Evolutionary conservation across 1,140 invertebrate species (phyloP).

Genomic region (Drosophila repletoides): DNA sequence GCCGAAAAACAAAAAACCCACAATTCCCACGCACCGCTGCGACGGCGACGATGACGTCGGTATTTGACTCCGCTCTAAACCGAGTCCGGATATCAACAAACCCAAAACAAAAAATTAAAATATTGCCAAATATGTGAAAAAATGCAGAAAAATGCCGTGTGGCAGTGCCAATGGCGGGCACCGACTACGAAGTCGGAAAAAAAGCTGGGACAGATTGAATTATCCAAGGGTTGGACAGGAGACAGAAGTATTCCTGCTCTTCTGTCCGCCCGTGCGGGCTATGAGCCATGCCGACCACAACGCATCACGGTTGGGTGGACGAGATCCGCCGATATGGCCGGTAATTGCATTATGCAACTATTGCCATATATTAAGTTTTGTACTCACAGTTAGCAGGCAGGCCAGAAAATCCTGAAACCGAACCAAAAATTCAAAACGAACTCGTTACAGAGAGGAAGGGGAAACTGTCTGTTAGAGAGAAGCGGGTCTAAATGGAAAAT

Average conservation of each 20-base stretch:
- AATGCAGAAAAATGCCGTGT: conserved; percentile 64
- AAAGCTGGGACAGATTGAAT: conserved; percentile 77
- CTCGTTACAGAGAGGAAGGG: neutral
- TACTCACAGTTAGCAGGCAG: conserved; percentile 47
- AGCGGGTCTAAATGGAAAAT: conserved; percentile 23
- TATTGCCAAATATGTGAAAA: conserved; percentile 67
- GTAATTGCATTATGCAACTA: conserved; percentile 80
- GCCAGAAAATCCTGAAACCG: conserved; percentile 3
- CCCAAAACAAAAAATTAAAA: conserved; percentile 61
- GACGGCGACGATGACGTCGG: conserved; percentile 24
- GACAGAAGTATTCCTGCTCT: neutral
- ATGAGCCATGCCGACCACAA: conserved; percentile 14
- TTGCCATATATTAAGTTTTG: conserved; percentile 75
- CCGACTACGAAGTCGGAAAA: conserved; percentile 17
- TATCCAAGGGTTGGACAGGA: conserved; percentile 47
- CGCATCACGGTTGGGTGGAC: conserved; percentile 40
- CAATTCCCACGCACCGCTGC: conserved; percentile 52
- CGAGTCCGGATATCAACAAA: conserved; percentile 47
- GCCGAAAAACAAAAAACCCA: conserved; percentile 21
- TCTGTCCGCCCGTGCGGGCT: neutral
- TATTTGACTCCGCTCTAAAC: conserved; percentile 19
- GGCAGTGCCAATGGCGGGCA: conserved; percentile 1
- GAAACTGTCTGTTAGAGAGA: conserved; percentile 1
- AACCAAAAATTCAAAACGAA: conserved; percentile 18
- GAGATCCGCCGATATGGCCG: conserved; percentile 62